These are phyloP conservation scores for Leptinotarsa haldemani DNA, from an alignment of 2,888 invertebrate species.

Conservation along the genomic window DNA sequence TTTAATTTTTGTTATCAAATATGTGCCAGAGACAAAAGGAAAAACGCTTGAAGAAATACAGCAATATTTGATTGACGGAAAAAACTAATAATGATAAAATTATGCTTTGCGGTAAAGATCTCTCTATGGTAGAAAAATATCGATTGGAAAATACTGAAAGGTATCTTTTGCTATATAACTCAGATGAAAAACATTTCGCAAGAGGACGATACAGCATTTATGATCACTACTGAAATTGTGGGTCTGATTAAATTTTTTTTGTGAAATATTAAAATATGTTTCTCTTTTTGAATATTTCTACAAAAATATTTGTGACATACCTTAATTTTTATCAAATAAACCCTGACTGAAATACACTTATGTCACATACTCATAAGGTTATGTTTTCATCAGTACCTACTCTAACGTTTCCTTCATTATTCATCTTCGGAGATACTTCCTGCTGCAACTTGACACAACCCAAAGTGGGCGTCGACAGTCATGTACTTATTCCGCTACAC, in stretches of 20 bases:
- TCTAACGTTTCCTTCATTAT: not conserved
- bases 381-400: not conserved
- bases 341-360: not conserved
- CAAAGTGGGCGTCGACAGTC: slow-evolving; percentile 23
- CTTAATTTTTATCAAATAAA: no score
- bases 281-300: no score
- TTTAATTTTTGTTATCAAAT: slow-evolving; percentile 70
- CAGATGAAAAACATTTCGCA: no score
- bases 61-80: slow-evolving; percentile 68
- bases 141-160: not conserved
- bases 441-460: slow-evolving; percentile 16
- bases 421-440: slow-evolving; percentile 5
- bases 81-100: slow-evolving; percentile 40
- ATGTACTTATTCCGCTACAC: slow-evolving; percentile 22
- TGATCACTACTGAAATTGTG: no score
- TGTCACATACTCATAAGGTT: no score
- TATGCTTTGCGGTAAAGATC: not conserved
- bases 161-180: no score
- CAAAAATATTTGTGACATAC: no score
- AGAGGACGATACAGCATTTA: no score
- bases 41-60: slow-evolving; percentile 78
- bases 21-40: slow-evolving; percentile 78
- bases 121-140: not conserved
- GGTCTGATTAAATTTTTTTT: no score
- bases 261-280: no score